These are phyloP conservation scores for Uloborus diversus DNA, from an alignment of 1,140 invertebrate genomes.

Conservation along the genomic window DNA sequence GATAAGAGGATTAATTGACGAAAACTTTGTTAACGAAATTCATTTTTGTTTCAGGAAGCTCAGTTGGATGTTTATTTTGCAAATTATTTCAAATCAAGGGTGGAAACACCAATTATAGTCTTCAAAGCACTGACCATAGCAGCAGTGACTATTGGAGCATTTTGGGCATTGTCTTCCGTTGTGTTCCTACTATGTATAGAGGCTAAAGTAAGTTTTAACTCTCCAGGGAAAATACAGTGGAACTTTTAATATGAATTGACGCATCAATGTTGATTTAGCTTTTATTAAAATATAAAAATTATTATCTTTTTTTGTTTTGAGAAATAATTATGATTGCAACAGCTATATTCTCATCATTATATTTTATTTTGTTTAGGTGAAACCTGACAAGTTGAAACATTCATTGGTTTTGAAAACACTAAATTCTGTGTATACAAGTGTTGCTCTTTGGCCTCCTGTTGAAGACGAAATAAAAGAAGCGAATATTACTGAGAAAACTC, in stretches of 20 bases:
- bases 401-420: slow-evolving; percentile 30
- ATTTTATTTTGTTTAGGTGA: slow-evolving; percentile 24
- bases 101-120: slow-evolving; percentile 17
- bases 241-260: too few relatives aligned
- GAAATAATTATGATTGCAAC: too few relatives aligned
- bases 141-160: neutral
- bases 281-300: too few relatives aligned
- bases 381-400: slow-evolving; percentile 25
- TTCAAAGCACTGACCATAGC: slow-evolving; percentile 18
- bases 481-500: slow-evolving; percentile 16
- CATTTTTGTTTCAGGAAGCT: slow-evolving; percentile 35
- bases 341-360: too few relatives aligned
- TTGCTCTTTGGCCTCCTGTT: slow-evolving; percentile 34
- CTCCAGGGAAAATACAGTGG: too few relatives aligned
- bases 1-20: too few relatives aligned
- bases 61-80: slow-evolving; percentile 35
- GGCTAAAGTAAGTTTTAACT: slow-evolving; percentile 16
- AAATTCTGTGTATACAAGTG: slow-evolving; percentile 46
- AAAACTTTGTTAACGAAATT: neutral
- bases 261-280: too few relatives aligned
- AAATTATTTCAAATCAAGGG: slow-evolving; percentile 39
- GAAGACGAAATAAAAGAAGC: slow-evolving; percentile 29
- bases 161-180: slow-evolving; percentile 5
- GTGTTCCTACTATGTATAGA: slow-evolving; percentile 14
- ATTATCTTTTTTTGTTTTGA: too few relatives aligned